Evolutionary conservation across 1,140 invertebrate species (phyloP), one percentile per base, ranked within the genome.

Genomic region (Sesamia nonagrioides): DNA sequence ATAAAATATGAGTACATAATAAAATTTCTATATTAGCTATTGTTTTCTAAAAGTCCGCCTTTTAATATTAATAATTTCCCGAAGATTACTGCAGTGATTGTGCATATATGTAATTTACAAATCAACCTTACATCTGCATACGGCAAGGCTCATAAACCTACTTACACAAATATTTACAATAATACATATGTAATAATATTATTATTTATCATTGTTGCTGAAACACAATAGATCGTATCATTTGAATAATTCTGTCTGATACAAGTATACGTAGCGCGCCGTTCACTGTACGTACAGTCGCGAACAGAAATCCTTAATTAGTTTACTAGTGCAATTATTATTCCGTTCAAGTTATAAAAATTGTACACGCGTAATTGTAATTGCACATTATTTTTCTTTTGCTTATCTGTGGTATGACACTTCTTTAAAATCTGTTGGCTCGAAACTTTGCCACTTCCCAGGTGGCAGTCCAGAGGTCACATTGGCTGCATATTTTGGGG

Each of bases 231-330:
- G 90, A 94, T 92, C 89, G 89, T 94, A 94, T 94, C 91, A 94
- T 94, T 94, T 94, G 91, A 94, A 93, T 93, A 94, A 92, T 92
- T 92, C 92, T 93, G 92, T 93, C 90, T 88, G 89, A 91, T 92
- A 89, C 89, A 90, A 92, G 88, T 89, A 89, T 90, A 89, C 83
- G 88, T 85, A 87, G 82, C 63, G 72, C 61, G 71, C 52, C 37
- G 72, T 74, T 84, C 84, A 83, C 82, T 85, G 86, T 71, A 81
- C 60, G 88, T 91, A 91, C 86, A 84, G 71, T 80, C 69, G 72
- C 4, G 37, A 1, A 68, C 27, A 85, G 79, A 33, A 42, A 11
- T 37, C 35, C 60, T 15, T 37, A 8, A 52, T 52, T 52, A 17
- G 6, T 6, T 17, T 52, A 6, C 15, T 37, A 37, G 37, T n/a